Evolutionary conservation across 2,797 vertebrate genomes (phyloP).

Genomic region (Meriones psammophilus): DNA sequence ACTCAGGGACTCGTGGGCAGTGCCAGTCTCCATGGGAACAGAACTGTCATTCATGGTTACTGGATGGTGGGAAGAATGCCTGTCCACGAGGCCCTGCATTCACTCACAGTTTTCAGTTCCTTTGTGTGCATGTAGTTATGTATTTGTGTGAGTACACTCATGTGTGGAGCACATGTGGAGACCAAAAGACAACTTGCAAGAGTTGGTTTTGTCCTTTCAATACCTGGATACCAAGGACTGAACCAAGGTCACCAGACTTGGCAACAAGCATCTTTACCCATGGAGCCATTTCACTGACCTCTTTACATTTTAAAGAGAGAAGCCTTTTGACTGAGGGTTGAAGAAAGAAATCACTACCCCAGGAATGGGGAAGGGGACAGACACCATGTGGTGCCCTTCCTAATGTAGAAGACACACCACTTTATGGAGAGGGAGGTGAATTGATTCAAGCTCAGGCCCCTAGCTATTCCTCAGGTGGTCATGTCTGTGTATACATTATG

Average conservation of each 20-base stretch:
- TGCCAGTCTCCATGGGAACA: conserved; percentile 2
- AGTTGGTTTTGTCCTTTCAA: not conserved
- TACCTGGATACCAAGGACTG: too few relatives aligned
- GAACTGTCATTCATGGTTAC: not conserved
- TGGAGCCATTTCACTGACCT: not conserved
- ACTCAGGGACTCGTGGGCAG: not conserved
- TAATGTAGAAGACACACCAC: too few relatives aligned
- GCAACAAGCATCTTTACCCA: not conserved
- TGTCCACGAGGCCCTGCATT: not conserved
- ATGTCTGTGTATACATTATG: too few relatives aligned
- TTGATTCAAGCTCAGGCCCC: not conserved
- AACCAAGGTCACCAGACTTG: not conserved
- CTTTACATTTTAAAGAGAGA: not conserved
- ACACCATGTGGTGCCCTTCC: not conserved
- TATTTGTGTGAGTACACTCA: not conserved
- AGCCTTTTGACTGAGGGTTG: not conserved
- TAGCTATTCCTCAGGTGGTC: too few relatives aligned
- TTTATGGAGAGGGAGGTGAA: not conserved
- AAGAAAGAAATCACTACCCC: not conserved
- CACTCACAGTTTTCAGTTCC: not conserved
- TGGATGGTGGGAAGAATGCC: not conserved
- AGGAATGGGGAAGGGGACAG: not conserved
- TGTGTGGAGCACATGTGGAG: not conserved
- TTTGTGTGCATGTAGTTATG: not conserved
- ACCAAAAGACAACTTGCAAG: not conserved